Base-by-base conservation (phyloP, 2,888 invertebrate genomes). In the Hoplodrina ambigua region DNA sequence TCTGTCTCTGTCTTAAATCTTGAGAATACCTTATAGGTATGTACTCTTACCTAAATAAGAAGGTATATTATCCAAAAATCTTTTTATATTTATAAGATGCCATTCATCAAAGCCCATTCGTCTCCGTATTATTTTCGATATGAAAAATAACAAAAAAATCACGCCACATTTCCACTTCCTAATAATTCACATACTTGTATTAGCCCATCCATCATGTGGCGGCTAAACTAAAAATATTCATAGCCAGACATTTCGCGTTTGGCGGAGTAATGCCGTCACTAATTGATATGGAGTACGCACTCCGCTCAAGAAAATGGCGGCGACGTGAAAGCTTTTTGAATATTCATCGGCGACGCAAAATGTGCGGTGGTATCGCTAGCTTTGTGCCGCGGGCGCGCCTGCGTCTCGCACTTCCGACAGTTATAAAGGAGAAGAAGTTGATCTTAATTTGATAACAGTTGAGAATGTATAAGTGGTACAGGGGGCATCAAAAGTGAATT, bases 201-300 rank as follows among this genome's bases (percentile, higher is more conserved):
- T 37, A 61, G 53, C 56, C 69, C 62, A 82, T 82, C 66, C 75
- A 77, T 83, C 75, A 81, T 54, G 73, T 57, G 59, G 25, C 74
- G 33, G 80, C 72, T 74, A 74, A 77, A 85, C 77, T 78, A 82
- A 85, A 86, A 87, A 85, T 87, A 86, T 85, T 86, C 82, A 87
- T 86, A 72, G 69, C 71, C 71, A 75, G 73, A 78, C 84, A 72
- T 85, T 82, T 65, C 83, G 72, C 77, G 76, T 82, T 84, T 76
- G 75, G 68, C 61, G 70, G 54, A 71, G 75, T 88, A 85, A 86
- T 88, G 85, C 84, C 83, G 84, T 84, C 82, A 83, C 85, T 90
- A 90, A 90, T 90, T 90, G 89, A 87, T 88, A 88, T 82, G 81
- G 86, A 89, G 89, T 87, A 85, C 87, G 87, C 85, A 87, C 88